Base-by-base conservation (phyloP, 1,140 invertebrate species). In the Zaprionus ghesquierei region DNA sequence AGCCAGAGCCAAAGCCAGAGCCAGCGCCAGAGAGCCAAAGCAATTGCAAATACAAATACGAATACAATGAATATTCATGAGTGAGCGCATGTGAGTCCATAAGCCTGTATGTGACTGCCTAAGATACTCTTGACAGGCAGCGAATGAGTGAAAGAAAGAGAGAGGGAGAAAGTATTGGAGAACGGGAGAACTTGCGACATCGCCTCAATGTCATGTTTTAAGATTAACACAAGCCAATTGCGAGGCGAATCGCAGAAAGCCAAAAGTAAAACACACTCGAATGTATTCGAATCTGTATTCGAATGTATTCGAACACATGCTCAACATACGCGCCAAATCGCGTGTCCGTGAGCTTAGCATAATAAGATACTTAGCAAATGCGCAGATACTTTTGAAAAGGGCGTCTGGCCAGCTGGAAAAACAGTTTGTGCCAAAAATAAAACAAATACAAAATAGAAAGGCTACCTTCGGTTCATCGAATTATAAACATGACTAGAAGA, bases 21-120 rank as follows among this genome's bases (percentile, higher is more conserved):
- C n/a, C n/a, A n/a, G n/a, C n/a, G n/a, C n/a, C n/a, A n/a, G n/a
- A 41, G n/a, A 41, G 35, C n/a, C 18, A 69, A 85, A 81, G 82
- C 82, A 87, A 86, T 82, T 87, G 75, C 81, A 82, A 86, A 86
- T 76, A 86, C 82, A 68, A 71, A 71, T 38, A 56, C 51, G 50
- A 72, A 63, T 70, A 49, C 65, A 33, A 54, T 87, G 79, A 87
- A 87, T 86, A 87, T 86, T 87, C 86, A 87, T 87, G 82, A 82
- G 66, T 77, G 35, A 41, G 41, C 41, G 23, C 18, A 20, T 23
- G 35, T 55, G 59, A 46, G 68, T 23, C 50, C 20, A 31, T 51
- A 23, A 29, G 56, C 23, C 55, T 49, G 27, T 63, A 38, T 55
- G 33, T 62, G 79, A 81, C 61, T 81, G 75, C 81, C 81, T 81